Base-by-base conservation (phyloP, 92 coral and sea anemone species). In the Epizoanthus fatuus region DNA sequence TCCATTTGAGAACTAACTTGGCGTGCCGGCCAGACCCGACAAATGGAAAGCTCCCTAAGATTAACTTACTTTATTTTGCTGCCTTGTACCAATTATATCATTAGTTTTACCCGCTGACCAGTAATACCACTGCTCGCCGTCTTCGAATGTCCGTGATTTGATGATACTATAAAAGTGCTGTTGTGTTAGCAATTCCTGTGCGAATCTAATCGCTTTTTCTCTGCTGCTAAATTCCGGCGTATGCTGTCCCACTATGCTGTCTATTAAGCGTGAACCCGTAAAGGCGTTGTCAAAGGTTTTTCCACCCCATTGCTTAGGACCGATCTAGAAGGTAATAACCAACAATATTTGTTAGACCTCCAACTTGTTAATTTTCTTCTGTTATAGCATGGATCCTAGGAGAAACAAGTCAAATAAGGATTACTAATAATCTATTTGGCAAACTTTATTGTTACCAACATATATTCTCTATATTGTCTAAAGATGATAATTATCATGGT, bases 281-380 rank as follows among this genome's bases (percentile, higher is more conserved):
- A 93, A 93, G 72, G 91, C 92, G 25, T 89, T 85, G 8, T 87
- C 79, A 88, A 86, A 90, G 9, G 84, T 90, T 64, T 84, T 88
- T 8, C 93, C 96, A 73, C 96, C 75, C 96, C 96, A 93, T 20
- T 85, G 89, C 73, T 90, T 93, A 1, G 92, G 63, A 57, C 91
- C 90, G 70, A 85, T 89, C 96, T 93, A 65, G 6, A 86, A 59
- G 17, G 62, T 6, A 70, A 56, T 47, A 47, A 47, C 53, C 53
- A 47, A 8, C 49, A 44, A 12, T 47, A 47, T 47, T 47, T 47
- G 53, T 47, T 47, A 47, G 53, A 7, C 53, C 8, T 2, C 13
- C 1, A 47, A 6, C 53, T 47, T 0, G 2, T 47, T 1, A 8
- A 10, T 2, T 47, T 47, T 7, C 8, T 7, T 47, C 53, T 47